Conservation (phyloP, 2,888 invertebrate genomes). For the Tetramorium bicarinatum region DNA sequence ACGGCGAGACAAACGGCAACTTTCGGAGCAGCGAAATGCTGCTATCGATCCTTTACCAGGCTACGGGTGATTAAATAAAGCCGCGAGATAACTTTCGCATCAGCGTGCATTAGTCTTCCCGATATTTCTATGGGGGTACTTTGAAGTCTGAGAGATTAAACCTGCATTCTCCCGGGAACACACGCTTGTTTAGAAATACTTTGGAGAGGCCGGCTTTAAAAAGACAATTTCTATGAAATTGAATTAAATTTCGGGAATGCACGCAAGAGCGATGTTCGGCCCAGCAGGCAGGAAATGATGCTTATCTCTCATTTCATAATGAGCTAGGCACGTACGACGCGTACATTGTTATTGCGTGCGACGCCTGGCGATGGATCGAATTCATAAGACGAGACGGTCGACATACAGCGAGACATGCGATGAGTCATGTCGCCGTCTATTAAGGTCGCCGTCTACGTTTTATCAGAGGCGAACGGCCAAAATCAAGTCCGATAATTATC, state of each 20-base stretch:
- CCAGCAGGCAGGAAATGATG: not conserved
- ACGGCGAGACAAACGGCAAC: not conserved
- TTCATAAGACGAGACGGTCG: constrained; percentile 68
- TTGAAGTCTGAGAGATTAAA: not conserved
- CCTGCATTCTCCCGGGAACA: not conserved
- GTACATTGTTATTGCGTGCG: constrained; percentile 23
- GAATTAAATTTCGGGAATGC: not conserved
- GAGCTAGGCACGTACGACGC: constrained; percentile 33
- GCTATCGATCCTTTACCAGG: no score
- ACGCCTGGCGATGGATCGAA: constrained; percentile 64
- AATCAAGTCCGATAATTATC: constrained; percentile 25
- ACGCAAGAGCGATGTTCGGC: not conserved
- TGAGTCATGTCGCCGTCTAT: constrained; percentile 67
- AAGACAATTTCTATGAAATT: not conserved
- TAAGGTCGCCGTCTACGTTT: constrained; percentile 63
- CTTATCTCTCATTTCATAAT: constrained; percentile 24
- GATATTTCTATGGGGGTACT: not conserved
- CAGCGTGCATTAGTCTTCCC: not conserved
- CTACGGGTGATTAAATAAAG: not conserved
- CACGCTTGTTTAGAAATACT: not conserved
- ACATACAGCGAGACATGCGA: constrained; percentile 62
- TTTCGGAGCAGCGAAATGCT: not conserved
- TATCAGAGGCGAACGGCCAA: constrained; percentile 51
- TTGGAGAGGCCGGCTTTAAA: no score
- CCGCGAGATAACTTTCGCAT: not conserved